Conservation (phyloP, 2,113 vertebrate genomes). For the Laticauda laticaudata region DNA sequence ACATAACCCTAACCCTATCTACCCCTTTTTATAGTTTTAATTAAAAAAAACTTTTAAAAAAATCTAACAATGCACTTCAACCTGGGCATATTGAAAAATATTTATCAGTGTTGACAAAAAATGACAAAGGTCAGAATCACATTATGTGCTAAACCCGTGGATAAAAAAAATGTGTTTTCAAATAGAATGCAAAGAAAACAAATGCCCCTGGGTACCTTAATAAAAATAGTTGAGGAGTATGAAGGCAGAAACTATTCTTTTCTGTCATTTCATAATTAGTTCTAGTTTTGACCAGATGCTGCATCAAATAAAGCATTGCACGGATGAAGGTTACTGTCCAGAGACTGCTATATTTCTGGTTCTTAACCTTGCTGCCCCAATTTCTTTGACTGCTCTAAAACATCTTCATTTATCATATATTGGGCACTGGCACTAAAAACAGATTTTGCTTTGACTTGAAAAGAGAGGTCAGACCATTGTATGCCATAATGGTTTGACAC, state of each 20-base stretch:
- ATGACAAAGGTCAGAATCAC: not conserved
- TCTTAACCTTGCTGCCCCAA: conserved; percentile 45
- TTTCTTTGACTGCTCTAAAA: conserved; percentile 15
- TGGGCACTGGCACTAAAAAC: not conserved
- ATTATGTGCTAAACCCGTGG: not conserved
- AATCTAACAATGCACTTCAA: not conserved
- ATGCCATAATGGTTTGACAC: not conserved
- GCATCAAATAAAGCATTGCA: conserved; percentile 43
- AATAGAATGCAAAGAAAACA: not conserved
- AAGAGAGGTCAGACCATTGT: conserved; percentile 31
- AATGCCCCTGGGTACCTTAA: not conserved
- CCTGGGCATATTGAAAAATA: not conserved
- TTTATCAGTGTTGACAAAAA: not conserved
- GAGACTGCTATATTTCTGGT: conserved; percentile 18
- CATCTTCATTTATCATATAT: conserved; percentile 23
- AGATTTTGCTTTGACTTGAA: conserved; percentile 15
- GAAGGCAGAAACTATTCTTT: not conserved
- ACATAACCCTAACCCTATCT: no score
- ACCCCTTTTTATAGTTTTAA: not conserved
- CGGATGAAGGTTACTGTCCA: conserved; percentile 39
- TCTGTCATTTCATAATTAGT: conserved; percentile 27
- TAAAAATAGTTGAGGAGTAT: not conserved
- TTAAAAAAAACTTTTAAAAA: not conserved
- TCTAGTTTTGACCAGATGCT: conserved; percentile 46
- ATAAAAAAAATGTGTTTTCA: not conserved